Percentiles rank a stretch among this genome's conserved stretches.
Conservation (phyloP, 2,888 invertebrate species). For the Barypeithes pellucidus region DNA sequence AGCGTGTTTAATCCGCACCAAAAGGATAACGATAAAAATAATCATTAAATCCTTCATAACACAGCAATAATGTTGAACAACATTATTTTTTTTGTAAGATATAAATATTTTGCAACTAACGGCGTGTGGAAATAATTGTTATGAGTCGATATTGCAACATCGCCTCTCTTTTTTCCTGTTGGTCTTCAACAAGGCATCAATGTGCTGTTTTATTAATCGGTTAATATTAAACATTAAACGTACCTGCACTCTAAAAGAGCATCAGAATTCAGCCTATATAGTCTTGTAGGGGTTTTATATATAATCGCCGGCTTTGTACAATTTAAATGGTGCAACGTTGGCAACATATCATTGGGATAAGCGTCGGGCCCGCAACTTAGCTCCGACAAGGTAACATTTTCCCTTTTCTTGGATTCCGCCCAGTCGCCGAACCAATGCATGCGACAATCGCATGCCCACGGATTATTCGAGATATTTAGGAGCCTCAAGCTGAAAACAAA, state of each 20-base stretch:
- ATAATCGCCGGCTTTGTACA: conserved; percentile 80
- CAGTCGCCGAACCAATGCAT: conserved; percentile 68
- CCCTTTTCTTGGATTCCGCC: conserved; percentile 70
- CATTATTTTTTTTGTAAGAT: too few species aligned
- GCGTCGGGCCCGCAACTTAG: conserved; percentile 78
- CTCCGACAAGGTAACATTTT: conserved; percentile 72
- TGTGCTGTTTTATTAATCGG: background rate
- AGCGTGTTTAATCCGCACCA: background rate
- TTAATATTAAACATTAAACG: background rate
- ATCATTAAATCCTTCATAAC: background rate
- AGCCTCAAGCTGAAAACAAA: conserved; percentile 66
- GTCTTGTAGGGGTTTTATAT: conserved; percentile 76
- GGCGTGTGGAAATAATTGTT: too few species aligned
- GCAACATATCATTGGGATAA: conserved; percentile 81
- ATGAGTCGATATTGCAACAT: too few species aligned
- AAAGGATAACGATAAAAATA: background rate
- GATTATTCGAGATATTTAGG: conserved; percentile 82
- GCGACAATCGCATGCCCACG: conserved; percentile 90
- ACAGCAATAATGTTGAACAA: background rate
- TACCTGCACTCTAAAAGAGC: conserved; percentile 83
- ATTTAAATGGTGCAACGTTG: conserved; percentile 80
- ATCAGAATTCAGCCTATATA: conserved; percentile 78
- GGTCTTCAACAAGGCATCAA: too few species aligned
- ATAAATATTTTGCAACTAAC: too few species aligned
- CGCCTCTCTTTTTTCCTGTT: too few species aligned